Base-by-base conservation (phyloP, 2,797 vertebrate species). In the Danio albolineatus region DNA sequence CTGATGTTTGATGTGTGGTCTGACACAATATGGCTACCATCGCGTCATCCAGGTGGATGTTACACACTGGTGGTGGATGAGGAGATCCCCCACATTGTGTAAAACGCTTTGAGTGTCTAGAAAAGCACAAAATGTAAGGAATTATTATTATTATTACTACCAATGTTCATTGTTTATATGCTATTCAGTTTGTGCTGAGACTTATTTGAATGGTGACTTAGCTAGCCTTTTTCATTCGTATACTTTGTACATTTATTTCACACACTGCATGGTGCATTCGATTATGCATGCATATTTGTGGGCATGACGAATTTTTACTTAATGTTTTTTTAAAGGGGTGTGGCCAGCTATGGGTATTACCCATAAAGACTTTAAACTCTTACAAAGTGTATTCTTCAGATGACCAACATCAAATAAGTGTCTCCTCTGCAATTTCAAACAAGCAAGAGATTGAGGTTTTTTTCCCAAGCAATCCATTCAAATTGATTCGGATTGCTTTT, bases 401-500 rank as follows among this genome's bases (percentile, higher is more conserved):
- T 8, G 13, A 44, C 10, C 17, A 38, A 44, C 59, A 51, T 71
- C 13, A 64, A 78, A 69, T 77, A 49, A 1, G 5, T 72, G 57
- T 51, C 53, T 67, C 9, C 39, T 39, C 54, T 36, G 43, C n/a
- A n/a, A 46, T 65, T 74, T 73, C 54, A 62, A 62, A 43, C 2
- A 12, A 56, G 12, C 43, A 28, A 28, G 28, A 28, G 28, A 28
- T 28, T 28, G 28, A 28, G n/a, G 19, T 72, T 49, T 69, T 57
- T 78, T 79, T 51, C 54, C 7, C 71, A 17, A 75, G 65, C 43
- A 64, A 17, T 61, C 73, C 49, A 56, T 78, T 54, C 64, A 78
- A 80, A 83, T 83, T 74, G 44, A 76, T 76, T 41, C 46, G 62
- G 72, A 79, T 76, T 80, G 73, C 53, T 49, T 28, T 75, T 75